phyloP scores from a whole-genome alignment of 2,888 invertebrate species.

The Eupithecia centaureata region DNA sequence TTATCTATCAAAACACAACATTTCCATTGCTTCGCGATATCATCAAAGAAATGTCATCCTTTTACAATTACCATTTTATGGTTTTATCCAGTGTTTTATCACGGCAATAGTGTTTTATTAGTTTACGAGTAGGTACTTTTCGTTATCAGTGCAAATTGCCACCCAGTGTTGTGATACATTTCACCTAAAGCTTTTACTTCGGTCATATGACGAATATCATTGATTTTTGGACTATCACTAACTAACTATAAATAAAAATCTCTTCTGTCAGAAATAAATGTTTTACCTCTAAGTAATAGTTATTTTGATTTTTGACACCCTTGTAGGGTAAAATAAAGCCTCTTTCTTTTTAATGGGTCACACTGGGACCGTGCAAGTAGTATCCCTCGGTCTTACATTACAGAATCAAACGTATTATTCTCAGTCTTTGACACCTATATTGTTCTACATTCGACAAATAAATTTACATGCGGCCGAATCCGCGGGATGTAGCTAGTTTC shows the following conservation, averaged over 20 bases:
- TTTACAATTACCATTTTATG: neutral
- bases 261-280: neutral
- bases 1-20: neutral
- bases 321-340: neutral
- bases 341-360: neutral
- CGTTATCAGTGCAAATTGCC: conserved; percentile 3
- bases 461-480: too few species aligned
- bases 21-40: conserved; percentile 2
- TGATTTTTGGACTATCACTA: neutral
- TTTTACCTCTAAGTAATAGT: too few species aligned
- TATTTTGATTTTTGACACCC: too few species aligned
- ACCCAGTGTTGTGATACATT: neutral
- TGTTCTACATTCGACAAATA: too few species aligned
- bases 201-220: neutral
- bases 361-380: too few species aligned
- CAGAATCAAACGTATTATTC: too few species aligned
- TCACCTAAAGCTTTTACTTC: neutral
- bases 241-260: neutral
- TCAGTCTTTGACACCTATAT: too few species aligned
- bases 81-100: conserved; percentile 1
- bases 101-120: conserved; percentile 3
- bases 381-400: neutral
- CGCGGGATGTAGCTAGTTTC: too few species aligned
- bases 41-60: neutral
- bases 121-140: neutral